Evolutionary conservation across 2,888 invertebrate species (phyloP), one percentile per base, ranked within the genome.

Genomic region (Selenia dentaria): DNA sequence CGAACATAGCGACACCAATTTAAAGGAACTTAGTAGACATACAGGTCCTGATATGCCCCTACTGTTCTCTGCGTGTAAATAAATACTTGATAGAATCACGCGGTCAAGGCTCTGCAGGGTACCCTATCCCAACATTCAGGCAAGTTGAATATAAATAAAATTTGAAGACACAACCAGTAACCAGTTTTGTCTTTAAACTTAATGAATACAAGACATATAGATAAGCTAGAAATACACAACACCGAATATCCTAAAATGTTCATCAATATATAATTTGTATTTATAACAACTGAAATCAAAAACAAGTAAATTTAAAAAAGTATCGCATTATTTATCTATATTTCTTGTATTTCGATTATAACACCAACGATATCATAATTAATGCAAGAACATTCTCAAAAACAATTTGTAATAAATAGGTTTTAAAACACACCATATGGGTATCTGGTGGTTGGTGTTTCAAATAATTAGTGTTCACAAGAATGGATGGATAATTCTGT

Each of bases 71-170:
- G 53, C 20, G 45, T 41, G 43, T 54, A 18, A 40, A 47, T 56
- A 44, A 76, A 46, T 40, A n/a, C n/a, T n/a, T 42, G 36, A 16
- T 38, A 55, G 52, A 38, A 38, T 40, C 59, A 63, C 78, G 63
- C 78, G 83, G 88, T 86, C 74, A 82, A 83, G 89, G 86, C 88
- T 89, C 85, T 83, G 83, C 96, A 96, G 96, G 96, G 96, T 96
- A 97, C 97, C 97, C 97, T 96, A 97, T 97, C 97, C 97, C 97
- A 97, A 97, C 97, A 97, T 97, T 96, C 97, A 97, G 97, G 97
- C 96, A 95, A 94, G 86, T 83, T 76, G 62, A 70, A 10, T 25
- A 5, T 61, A 49, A 35, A 54, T 51, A 42, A 69, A 71, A 66
- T 57, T 74, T 79, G 67, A 57, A 77, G 77, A 82, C 75, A 77